These are phyloP conservation scores for Shargacucullia verbasci DNA, from an alignment of 2,888 invertebrate genomes.

Conservation along the genomic window DNA sequence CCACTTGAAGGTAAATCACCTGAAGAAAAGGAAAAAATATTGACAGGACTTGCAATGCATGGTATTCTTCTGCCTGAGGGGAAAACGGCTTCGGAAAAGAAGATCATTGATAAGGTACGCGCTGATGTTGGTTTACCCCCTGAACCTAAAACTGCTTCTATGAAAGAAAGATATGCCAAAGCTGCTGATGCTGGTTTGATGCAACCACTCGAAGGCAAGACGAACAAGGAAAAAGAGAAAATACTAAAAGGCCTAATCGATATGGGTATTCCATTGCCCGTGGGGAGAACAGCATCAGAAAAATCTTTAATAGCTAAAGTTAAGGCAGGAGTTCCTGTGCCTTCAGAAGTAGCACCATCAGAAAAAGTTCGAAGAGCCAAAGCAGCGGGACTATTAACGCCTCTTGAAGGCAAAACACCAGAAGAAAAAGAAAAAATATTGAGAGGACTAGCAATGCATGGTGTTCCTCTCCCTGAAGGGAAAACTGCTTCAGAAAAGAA, in stretches of 20 bases:
- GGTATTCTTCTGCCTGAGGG: slow-evolving; percentile 27
- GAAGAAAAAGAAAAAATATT: slow-evolving; percentile 55
- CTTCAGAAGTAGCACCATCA: slow-evolving; percentile 4
- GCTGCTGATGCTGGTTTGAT: slow-evolving; percentile 10
- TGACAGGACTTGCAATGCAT: slow-evolving; percentile 25
- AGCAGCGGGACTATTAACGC: slow-evolving; percentile 38
- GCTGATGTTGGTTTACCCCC: slow-evolving; percentile 60
- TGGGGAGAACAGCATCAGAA: slow-evolving; percentile 14
- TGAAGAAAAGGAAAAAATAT: slow-evolving; percentile 50
- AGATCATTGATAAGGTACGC: slow-evolving; percentile 57
- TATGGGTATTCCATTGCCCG: slow-evolving; percentile 18
- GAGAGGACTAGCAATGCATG: slow-evolving; percentile 47
- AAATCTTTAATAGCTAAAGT: slow-evolving; percentile 14
- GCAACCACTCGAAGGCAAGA: slow-evolving; percentile 14
- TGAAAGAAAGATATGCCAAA: slow-evolving; percentile 41
- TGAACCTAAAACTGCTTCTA: slow-evolving; percentile 51
- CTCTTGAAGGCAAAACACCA: slow-evolving; percentile 49
- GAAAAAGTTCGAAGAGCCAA: slow-evolving; percentile 20
- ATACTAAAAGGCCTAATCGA: slow-evolving; percentile 29
- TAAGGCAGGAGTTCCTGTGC: neutral
- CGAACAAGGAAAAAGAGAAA: slow-evolving; percentile 13
- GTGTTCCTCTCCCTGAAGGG: slow-evolving; percentile 56
- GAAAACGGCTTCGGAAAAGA: slow-evolving; percentile 36
- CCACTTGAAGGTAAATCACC: slow-evolving; percentile 48
- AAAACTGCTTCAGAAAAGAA: slow-evolving; percentile 56